Conservation (phyloP, 2,797 vertebrate genomes). For the Rhinella marina region DNA sequence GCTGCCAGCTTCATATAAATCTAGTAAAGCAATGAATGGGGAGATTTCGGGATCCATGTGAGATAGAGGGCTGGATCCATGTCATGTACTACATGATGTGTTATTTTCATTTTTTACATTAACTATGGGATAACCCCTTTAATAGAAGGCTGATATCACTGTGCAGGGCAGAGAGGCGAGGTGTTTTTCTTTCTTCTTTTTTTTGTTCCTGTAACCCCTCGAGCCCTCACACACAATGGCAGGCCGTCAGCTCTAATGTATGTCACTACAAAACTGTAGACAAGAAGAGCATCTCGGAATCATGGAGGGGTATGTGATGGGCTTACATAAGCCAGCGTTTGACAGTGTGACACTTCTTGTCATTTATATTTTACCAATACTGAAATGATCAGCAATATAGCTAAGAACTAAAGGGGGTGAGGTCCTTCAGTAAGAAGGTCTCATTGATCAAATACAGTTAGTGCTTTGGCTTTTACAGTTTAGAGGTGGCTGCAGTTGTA, state of each 20-base stretch:
- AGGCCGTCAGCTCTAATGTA: conserved; percentile 7
- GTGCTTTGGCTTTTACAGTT: not conserved
- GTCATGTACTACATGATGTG: no score
- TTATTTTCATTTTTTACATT: no score
- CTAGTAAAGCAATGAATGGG: no score
- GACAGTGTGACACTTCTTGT: not conserved
- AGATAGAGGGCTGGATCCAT: no score
- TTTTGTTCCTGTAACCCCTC: not conserved
- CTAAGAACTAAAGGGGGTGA: not conserved
- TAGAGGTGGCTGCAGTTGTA: not conserved
- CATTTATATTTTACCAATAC: not conserved
- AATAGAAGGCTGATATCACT: not conserved
- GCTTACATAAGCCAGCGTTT: not conserved
- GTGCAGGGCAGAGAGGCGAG: not conserved
- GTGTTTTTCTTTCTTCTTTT: not conserved
- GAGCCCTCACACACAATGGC: conserved; percentile 43
- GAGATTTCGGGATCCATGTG: no score
- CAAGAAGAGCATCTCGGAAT: not conserved
- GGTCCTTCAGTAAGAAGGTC: not conserved
- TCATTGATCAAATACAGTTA: not conserved
- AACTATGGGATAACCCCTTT: not conserved
- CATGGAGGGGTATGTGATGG: not conserved
- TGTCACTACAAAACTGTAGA: not conserved
- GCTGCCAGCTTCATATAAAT: no score
- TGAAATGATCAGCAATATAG: not conserved